Conservation (phyloP, 2,113 vertebrate species). For the Paradisaea rubra region DNA sequence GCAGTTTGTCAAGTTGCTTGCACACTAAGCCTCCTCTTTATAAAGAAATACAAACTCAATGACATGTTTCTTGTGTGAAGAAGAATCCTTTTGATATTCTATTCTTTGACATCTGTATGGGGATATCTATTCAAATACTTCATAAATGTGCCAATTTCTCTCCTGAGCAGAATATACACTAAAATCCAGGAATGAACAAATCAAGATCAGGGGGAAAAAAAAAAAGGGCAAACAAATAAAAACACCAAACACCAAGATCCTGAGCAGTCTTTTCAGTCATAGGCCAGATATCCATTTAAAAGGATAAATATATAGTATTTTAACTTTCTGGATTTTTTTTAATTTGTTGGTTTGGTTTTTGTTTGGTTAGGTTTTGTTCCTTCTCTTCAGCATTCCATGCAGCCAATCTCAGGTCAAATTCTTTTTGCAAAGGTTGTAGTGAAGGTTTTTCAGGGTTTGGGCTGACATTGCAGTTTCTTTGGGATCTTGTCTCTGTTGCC, state of each 20-base stretch:
- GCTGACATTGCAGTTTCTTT: not conserved
- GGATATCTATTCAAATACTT: not conserved
- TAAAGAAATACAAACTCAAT: not conserved
- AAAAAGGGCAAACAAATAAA: not conserved
- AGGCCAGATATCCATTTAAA: not conserved
- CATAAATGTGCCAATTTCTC: not conserved
- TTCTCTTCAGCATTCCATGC: not conserved
- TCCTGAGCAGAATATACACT: not conserved
- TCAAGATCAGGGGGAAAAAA: too few species aligned
- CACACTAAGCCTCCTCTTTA: not conserved
- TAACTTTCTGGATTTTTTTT: not conserved
- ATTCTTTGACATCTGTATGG: not conserved
- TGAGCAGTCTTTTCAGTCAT: not conserved
- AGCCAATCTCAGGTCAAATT: not conserved
- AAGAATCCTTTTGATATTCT: not conserved
- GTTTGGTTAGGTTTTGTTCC: not conserved
- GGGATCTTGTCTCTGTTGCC: not conserved
- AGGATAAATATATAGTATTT: not conserved
- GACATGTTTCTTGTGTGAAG: not conserved
- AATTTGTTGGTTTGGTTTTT: not conserved
- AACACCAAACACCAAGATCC: rapidly evolving
- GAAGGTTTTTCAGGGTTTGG: not conserved
- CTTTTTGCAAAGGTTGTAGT: not conserved
- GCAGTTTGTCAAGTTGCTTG: not conserved
- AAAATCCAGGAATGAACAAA: not conserved